phyloP scores from a whole-genome alignment of 37 sponge, comb jelly and placozoan species.

The Petrosia ficiformis region DNA sequence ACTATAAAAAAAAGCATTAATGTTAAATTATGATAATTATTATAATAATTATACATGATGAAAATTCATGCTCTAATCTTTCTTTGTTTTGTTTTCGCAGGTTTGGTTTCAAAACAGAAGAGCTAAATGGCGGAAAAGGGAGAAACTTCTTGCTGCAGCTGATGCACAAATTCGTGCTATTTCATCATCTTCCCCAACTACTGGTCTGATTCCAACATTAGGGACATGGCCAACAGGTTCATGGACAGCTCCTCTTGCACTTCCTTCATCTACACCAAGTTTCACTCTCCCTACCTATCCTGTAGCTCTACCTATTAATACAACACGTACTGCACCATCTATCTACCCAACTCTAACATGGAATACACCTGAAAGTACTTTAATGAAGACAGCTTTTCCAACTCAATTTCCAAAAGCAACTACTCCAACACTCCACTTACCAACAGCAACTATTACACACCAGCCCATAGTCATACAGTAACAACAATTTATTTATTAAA shows the following conservation, averaged over 20 bases:
- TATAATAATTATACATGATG: background rate
- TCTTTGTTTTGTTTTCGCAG: conserved; percentile 26
- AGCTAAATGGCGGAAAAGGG: conserved; percentile 90
- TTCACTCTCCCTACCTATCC: background rate
- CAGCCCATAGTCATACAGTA: too few species aligned
- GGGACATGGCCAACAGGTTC: background rate
- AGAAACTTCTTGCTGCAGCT: conserved; percentile 46
- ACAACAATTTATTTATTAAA: too few species aligned
- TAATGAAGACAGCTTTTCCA: too few species aligned
- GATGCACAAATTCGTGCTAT: background rate
- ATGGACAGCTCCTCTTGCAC: background rate
- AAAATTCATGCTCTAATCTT: background rate
- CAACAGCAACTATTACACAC: too few species aligned
- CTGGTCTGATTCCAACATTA: too few species aligned
- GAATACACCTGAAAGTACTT: too few species aligned
- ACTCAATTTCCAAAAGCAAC: too few species aligned
- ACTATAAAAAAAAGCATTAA: too few species aligned
- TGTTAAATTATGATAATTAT: too few species aligned
- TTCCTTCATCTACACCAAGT: background rate
- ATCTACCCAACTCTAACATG: too few species aligned
- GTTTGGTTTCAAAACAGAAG: conserved; percentile 94
- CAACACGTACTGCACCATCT: too few species aligned
- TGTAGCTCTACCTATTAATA: background rate
- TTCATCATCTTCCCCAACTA: background rate
- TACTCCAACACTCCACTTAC: too few species aligned